These are phyloP conservation scores for Eurosta solidaginis DNA, from an alignment of 1,140 invertebrate species.

Conservation along the genomic window DNA sequence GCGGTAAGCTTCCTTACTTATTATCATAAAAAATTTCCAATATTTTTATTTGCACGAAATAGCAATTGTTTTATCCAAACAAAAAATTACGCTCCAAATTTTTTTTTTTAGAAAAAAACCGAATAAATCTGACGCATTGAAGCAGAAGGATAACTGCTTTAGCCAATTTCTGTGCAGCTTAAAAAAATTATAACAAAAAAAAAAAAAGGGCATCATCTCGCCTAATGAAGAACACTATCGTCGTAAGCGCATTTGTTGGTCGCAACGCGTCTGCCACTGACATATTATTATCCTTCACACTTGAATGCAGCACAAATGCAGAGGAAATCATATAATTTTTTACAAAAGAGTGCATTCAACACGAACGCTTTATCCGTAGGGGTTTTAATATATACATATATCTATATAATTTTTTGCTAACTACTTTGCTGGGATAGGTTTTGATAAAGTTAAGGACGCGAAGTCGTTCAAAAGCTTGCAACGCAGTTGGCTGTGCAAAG, in stretches of 20 bases:
- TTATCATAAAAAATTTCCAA: no score
- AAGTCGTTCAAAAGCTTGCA: no score
- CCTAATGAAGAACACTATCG: constrained; percentile 19
- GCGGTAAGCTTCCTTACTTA: no score
- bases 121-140: not conserved
- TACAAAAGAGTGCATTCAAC: constrained; percentile 19
- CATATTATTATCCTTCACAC: constrained; percentile 27
- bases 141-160: not conserved
- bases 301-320: constrained; percentile 6
- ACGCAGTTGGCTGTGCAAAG: no score
- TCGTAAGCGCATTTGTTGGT: not conserved
- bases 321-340: constrained; percentile 16
- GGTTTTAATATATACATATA: no score
- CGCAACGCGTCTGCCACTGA: not conserved
- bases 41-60: no score
- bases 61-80: no score
- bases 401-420: no score
- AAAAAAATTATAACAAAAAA: not conserved
- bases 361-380: not conserved
- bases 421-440: no score
- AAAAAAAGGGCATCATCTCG: not conserved
- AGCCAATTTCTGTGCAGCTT: not conserved
- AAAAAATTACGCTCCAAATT: no score
- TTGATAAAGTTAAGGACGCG: no score
- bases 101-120: no score